These are phyloP conservation scores for Tuberolachnus salignus DNA, from an alignment of 2,888 invertebrate species.

Conservation along the genomic window DNA sequence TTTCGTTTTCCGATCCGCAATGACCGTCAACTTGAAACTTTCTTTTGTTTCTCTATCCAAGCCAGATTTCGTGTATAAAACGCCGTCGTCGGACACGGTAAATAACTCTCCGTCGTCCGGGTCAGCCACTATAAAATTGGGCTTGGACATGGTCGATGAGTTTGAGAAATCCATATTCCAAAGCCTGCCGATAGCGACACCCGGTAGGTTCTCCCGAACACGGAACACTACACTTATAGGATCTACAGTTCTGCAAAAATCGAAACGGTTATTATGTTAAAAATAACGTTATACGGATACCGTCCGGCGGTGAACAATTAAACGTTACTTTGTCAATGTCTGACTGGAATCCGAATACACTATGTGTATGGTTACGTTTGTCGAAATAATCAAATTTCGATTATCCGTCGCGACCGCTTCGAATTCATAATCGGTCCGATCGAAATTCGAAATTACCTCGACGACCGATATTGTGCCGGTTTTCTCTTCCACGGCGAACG, in stretches of 20 bases:
- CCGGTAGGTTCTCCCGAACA: slow-evolving; percentile 77
- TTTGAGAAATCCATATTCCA: slow-evolving; percentile 62
- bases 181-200: slow-evolving; percentile 75
- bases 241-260: slow-evolving; percentile 61
- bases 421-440: slow-evolving; percentile 75
- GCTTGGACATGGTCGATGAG: slow-evolving; percentile 61
- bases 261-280: too few relatives aligned
- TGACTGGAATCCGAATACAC: slow-evolving; percentile 77
- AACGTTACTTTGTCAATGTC: slow-evolving; percentile 70
- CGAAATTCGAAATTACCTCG: slow-evolving; percentile 73
- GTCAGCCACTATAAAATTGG: slow-evolving; percentile 79
- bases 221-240: slow-evolving; percentile 76
- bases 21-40: slow-evolving; percentile 77
- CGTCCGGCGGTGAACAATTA: background rate
- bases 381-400: slow-evolving; percentile 73
- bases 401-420: slow-evolving; percentile 79
- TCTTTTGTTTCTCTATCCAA: slow-evolving; percentile 78
- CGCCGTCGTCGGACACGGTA: slow-evolving; percentile 77
- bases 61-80: slow-evolving; percentile 76
- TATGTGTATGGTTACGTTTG: slow-evolving; percentile 83
- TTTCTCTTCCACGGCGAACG: slow-evolving; percentile 86
- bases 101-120: slow-evolving; percentile 81
- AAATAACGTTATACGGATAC: background rate
- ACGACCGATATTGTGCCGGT: slow-evolving; percentile 87
- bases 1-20: slow-evolving; percentile 80